Base-by-base conservation (phyloP, 2,113 vertebrate genomes). In the Perca flavescens region DNA sequence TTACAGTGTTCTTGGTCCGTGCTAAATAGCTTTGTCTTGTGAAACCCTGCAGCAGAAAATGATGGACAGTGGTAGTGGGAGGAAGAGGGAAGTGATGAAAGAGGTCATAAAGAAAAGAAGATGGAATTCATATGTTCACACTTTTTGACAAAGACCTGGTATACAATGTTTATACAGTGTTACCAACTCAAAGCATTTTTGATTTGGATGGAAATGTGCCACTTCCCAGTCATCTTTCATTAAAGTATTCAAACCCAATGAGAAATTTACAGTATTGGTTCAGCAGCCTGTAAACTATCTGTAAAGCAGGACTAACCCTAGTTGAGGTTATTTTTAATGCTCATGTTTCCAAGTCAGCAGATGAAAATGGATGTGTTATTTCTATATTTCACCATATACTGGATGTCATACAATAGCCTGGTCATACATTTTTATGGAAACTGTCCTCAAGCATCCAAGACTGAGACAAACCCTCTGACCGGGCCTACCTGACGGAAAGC, bases 61-160 rank as follows among this genome's bases (percentile, higher is more conserved):
- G 31, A 68, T 54, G 64, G 61, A 68, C 58, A 67, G 36, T 78
- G 36, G 54, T 11, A 61, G 68, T 61, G 71, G 71, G 70, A 79
- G 65, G 64, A 75, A 56, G 64, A 49, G 57, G 52, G 57, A 69
- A 34, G 64, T 56, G 47, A 69, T 76, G 57, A 54, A 75, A 75
- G 75, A n/a, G 54, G 34, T 74, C 47, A 67, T 78, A 54, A 74
- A 36, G 22, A 14, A 57, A 10, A 14, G 34, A 36, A 25, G 56
- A 68, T 53, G 17, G 28, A 62, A 68, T 46, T 54, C 34, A 60
- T 14, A 47, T 82, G 54, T 64, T 69, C 16, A 49, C 56, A 75
- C 47, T 47, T 53, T 67, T 47, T 63, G 56, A 74, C 61, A 73
- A 76, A 56, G 57, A 49, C 4, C 21, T 47, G 11, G 7, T 25